phyloP scores from a whole-genome alignment of 2,113 vertebrate genomes.

The Thalassarche chlororhynchos region DNA sequence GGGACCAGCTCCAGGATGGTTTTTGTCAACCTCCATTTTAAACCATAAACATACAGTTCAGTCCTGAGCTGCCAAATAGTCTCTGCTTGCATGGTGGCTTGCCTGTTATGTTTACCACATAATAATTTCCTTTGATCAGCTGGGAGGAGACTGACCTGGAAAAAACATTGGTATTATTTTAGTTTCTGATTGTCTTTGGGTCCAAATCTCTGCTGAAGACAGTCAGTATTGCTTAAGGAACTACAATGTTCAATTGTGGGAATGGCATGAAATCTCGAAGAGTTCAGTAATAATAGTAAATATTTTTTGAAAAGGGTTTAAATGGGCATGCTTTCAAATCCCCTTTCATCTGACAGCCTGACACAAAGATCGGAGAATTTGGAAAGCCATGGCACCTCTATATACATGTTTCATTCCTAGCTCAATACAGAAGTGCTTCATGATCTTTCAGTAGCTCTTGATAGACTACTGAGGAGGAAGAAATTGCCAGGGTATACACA shows the following conservation, averaged over 20 bases:
- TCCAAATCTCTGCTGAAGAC: not conserved
- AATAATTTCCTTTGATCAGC: not conserved
- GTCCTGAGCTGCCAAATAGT: not conserved
- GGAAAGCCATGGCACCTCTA: not conserved
- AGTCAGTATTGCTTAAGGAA: not conserved
- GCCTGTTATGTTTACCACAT: not conserved
- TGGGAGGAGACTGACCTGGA: not conserved
- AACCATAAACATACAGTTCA: not conserved
- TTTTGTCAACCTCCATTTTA: not conserved
- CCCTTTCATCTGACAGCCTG: not conserved
- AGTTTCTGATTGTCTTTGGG: not conserved
- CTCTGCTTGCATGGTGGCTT: not conserved
- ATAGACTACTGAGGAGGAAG: not conserved
- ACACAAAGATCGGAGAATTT: not conserved
- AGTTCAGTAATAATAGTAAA: not conserved
- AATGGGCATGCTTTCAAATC: not conserved
- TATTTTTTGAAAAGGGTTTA: not conserved
- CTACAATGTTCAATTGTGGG: not conserved
- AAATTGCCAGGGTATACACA: not conserved
- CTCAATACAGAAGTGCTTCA: not conserved
- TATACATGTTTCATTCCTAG: not conserved
- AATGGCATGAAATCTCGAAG: not conserved
- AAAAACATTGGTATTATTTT: not conserved
- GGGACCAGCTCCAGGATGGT: not conserved
- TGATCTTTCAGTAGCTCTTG: not conserved